Conservation (phyloP, 1,140 invertebrate genomes). For the Bombus fervidus region DNA sequence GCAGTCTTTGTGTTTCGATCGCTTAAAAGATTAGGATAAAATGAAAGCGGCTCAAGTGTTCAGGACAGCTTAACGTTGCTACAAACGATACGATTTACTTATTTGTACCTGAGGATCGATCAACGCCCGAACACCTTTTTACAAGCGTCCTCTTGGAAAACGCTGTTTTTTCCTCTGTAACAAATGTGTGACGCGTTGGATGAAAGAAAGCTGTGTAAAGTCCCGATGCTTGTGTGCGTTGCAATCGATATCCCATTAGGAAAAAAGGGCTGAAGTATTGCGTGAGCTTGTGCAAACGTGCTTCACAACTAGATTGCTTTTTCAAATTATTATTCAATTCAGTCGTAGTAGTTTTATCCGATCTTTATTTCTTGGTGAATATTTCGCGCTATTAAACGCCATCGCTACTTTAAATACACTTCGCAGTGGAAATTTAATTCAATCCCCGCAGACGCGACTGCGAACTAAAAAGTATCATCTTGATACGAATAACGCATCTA, state of each 20-base stretch:
- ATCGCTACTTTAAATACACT: too few species aligned
- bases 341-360: background rate
- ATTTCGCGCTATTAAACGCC: background rate
- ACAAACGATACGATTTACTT: conserved; percentile 37
- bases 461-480: background rate
- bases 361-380: background rate
- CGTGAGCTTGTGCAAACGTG: background rate
- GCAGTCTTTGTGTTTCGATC: conserved; percentile 23
- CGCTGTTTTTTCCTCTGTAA: background rate
- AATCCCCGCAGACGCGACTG: background rate
- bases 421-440: conserved; percentile 12
- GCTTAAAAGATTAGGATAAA: conserved; percentile 46
- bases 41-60: conserved; percentile 23
- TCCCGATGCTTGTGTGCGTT: background rate
- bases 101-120: conserved; percentile 40
- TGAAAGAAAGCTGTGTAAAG: background rate
- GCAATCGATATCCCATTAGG: conserved; percentile 46
- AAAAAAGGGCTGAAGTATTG: conserved; percentile 24
- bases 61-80: conserved; percentile 29
- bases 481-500: background rate
- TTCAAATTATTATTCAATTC: conserved; percentile 25
- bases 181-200: background rate
- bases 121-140: conserved; percentile 34
- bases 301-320: background rate
- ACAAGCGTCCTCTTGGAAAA: conserved; percentile 19